Evolutionary conservation across 2,888 invertebrate genomes (phyloP), one percentile per base, ranked within the genome.

Genomic region (Himalopsyche anomala): DNA sequence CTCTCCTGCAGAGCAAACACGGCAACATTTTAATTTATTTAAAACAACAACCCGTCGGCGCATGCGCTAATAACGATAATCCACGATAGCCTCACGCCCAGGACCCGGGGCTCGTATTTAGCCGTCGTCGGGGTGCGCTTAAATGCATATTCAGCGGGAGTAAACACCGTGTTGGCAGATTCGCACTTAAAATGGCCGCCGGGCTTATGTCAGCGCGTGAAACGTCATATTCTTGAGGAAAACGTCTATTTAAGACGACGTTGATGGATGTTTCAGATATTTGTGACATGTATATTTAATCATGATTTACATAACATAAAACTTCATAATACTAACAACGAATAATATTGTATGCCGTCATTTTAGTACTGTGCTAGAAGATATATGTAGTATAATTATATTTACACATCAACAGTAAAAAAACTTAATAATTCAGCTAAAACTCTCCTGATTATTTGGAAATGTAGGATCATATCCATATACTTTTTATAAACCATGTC

Each of bases 51-150:
- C 15, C 80, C 19, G 80, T 19, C 80, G 80, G 80, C 80, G 80
- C 80, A 80, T 80, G 45, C 80, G 80, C 80, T 80, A 80, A 80
- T 80, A 51, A 51, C 80, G 80, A 51, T 51, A 80, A 74, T 80
- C 80, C 80, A 42, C 80, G 45, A 74, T 74, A 74, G 74, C 15
- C 74, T 51, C 45, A 80, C 80, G 80, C 80, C 80, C 80, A 51
- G 45, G 45, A 42, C 80, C 51, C 80, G 74, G 74, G 74, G 74
- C 74, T 74, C 36, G 74, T 38, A 74, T 38, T 74, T 74, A 74
- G 74, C 36, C 74, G 6, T 74, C 74, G 74, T 36, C 74, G 74
- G 74, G 74, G 74, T 74, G 74, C 74, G 74, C 74, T 12, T 74
- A 74, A 74, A 74, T 74, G 36, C 38, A 38, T 36, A 74, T 74